Evolutionary conservation across 2,888 invertebrate species (phyloP).

Genomic region (Spatulosminthurus flaviceps): DNA sequence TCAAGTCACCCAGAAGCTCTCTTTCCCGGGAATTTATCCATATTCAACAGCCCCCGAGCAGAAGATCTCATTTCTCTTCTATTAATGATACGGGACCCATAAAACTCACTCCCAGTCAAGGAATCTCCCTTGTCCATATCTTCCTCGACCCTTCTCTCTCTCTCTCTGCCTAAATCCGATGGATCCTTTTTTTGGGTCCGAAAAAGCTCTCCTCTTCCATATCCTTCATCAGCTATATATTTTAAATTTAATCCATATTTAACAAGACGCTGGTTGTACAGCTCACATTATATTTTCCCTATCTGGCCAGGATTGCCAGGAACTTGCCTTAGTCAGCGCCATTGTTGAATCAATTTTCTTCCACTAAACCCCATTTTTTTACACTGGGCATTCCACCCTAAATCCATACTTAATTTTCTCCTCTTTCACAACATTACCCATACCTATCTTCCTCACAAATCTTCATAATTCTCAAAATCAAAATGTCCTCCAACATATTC

Average conservation of each 20-base stretch:
- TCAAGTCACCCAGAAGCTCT: constrained; percentile 48
- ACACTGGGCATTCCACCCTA: too few relatives aligned
- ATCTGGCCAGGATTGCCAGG: too few relatives aligned
- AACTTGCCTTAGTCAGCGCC: not conserved
- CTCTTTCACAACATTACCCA: too few relatives aligned
- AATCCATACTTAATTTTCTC: too few relatives aligned
- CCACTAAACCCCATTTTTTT: too few relatives aligned
- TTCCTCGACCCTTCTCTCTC: constrained; percentile 51
- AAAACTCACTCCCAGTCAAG: constrained; percentile 54
- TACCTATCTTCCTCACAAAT: too few relatives aligned
- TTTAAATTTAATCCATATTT: constrained; percentile 18
- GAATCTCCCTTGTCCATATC: constrained; percentile 61
- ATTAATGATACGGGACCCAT: constrained; percentile 59
- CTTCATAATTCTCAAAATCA: too few relatives aligned
- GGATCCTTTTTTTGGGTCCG: constrained; percentile 2
- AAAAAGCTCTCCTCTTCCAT: not conserved
- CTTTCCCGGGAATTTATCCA: constrained; percentile 60
- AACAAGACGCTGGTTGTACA: not conserved
- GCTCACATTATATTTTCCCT: not conserved
- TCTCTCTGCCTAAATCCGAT: constrained; percentile 9
- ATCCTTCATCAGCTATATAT: constrained; percentile 14
- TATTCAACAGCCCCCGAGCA: constrained; percentile 56
- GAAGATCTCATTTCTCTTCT: constrained; percentile 57
- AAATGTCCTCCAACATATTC: too few relatives aligned
- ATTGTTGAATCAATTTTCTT: constrained; percentile 6